Base-by-base conservation (phyloP, 2,888 invertebrate species). In the Yponomeuta plumbellus region DNA sequence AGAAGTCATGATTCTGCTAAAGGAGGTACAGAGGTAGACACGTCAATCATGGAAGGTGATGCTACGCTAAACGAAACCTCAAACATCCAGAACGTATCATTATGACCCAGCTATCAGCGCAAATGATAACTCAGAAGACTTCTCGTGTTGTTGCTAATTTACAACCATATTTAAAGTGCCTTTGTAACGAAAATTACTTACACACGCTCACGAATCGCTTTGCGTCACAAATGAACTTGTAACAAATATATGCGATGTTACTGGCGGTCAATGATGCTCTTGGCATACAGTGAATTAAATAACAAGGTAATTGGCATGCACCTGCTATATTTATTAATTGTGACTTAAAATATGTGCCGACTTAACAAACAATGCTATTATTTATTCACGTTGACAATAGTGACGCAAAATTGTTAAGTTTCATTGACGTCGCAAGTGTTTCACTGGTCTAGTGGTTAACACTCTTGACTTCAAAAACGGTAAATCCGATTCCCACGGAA, bases 171-270 rank as follows among this genome's bases (percentile, higher is more conserved):
- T 57, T 21, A n/a, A 4, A 13, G 59, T 52, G 13, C 13, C 44
- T 23, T 59, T 59, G 23, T 5, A 22, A 59, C 11, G 22, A 23
- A 13, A 59, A 22, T 59, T 22, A 11, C 22, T 23, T 22, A 34
- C 5, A 34, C 4, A 59, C 59, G 23, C 22, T 44, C 64, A 52
- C 44, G 64, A 64, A n/a, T 11, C 64, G 20, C 22, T 64, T 64
- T 20, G 26, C 64, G 64, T 64, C 64, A 64, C 13, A 20, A 39
- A 26, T 64, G 57, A 64, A 56, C 64, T 64, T 64, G 64, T 64
- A 64, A 64, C 64, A 20, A 21, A 56, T 64, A 22, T 56, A 40
- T n/a, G 40, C 39, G n/a, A 40, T 40, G 40, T 11, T 63, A 61
- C 17, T 26, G 44, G 17, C 63, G 63, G 63, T 64, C 63, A 64